A percentile compares a stretch with the other conserved stretches of the same genome.
phyloP scores from a whole-genome alignment of 2,113 vertebrate species.

The Formicarius rufipectus region DNA sequence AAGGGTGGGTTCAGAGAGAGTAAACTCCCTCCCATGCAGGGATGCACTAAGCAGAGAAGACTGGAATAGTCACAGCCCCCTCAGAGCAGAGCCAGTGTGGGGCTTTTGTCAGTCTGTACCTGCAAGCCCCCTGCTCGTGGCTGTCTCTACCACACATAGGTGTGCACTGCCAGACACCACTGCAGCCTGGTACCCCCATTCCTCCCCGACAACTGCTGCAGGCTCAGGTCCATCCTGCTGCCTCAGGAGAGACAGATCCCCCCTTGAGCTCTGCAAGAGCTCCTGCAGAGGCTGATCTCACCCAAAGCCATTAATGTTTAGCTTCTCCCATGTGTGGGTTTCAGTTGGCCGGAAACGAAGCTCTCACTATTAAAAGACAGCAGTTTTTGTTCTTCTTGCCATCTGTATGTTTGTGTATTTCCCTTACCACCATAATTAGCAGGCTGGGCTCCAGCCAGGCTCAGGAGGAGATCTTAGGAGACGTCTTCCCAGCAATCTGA shows the following conservation, averaged over 20 bases:
- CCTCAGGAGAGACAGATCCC: not conserved
- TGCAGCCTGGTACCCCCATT: accelerated
- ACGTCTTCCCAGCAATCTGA: not conserved
- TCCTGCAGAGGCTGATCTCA: not conserved
- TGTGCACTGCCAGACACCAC: not conserved
- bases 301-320: not conserved
- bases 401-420: constrained; percentile 24
- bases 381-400: constrained; percentile 25
- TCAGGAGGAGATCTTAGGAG: not conserved
- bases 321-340: not conserved
- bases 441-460: constrained; percentile 31
- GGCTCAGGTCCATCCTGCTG: not conserved
- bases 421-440: not conserved
- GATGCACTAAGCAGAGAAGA: not conserved
- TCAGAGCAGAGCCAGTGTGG: not conserved
- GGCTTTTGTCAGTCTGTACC: not conserved
- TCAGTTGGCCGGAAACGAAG: not conserved
- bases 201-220: not conserved
- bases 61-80: accelerated
- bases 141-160: accelerated
- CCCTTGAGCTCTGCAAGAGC: not conserved
- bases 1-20: not conserved
- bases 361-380: not conserved
- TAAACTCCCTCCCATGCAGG: not conserved
- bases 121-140: not conserved